Evolutionary conservation across 2,113 vertebrate species (phyloP).

Genomic region (Callionymus lyra): DNA sequence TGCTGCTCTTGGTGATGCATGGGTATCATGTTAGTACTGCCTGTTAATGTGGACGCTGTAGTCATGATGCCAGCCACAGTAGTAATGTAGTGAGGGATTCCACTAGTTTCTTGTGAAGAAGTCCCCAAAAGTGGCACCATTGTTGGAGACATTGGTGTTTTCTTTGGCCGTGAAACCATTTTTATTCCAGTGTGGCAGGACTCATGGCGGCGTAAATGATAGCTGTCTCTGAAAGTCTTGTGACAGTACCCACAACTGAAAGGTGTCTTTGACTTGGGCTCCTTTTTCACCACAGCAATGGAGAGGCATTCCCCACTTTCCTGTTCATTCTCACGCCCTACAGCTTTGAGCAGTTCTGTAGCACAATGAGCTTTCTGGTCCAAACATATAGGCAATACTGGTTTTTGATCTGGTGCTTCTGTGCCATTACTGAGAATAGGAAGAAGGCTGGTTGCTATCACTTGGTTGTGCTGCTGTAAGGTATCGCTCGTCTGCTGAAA

Average conservation of each 20-base stretch:
- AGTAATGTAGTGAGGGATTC: slow-evolving; percentile 80
- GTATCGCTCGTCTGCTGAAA: slow-evolving; percentile 87
- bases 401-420: slow-evolving; percentile 93
- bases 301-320: slow-evolving; percentile 41
- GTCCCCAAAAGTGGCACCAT: slow-evolving; percentile 92
- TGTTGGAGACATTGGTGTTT: slow-evolving; percentile 78
- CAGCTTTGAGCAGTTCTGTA: slow-evolving; percentile 87
- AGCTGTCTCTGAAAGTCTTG: slow-evolving; percentile 98
- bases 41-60: slow-evolving; percentile 85
- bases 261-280: slow-evolving; percentile 91
- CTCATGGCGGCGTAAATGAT: slow-evolving; percentile 93
- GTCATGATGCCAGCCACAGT: slow-evolving; percentile 91
- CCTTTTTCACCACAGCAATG: slow-evolving; percentile 85
- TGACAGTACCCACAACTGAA: slow-evolving; percentile 96
- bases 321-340: slow-evolving; percentile 51
- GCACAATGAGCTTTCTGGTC: slow-evolving; percentile 87
- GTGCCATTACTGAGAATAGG: slow-evolving; percentile 87
- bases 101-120: slow-evolving; percentile 81
- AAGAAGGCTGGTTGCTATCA: slow-evolving; percentile 88
- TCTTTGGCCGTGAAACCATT: slow-evolving; percentile 93
- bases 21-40: slow-evolving; percentile 53
- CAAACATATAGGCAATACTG: slow-evolving; percentile 85
- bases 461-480: slow-evolving; percentile 94
- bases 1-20: slow-evolving; percentile 70
- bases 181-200: slow-evolving; percentile 97